Evolutionary conservation across 2,888 invertebrate genomes (phyloP).

Genomic region (Acanthosepion pharaonis): DNA sequence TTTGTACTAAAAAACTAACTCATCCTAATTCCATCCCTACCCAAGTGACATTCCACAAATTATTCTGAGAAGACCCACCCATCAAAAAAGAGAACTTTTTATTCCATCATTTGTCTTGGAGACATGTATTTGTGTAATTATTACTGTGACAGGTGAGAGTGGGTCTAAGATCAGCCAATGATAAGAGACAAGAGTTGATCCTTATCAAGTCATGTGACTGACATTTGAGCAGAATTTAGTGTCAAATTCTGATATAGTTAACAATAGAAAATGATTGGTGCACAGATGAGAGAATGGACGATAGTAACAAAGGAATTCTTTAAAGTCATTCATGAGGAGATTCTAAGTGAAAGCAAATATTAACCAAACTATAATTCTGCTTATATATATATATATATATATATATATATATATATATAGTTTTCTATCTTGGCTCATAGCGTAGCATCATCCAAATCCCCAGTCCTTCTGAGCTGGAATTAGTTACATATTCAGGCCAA

Average conservation of each 20-base stretch:
- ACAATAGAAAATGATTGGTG: background rate
- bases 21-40: too few species aligned
- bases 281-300: background rate
- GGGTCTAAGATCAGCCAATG: background rate
- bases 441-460: too few species aligned
- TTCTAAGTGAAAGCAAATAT: background rate
- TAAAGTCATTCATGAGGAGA: background rate
- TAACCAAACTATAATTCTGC: background rate
- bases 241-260: background rate
- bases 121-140: background rate
- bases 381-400: too few species aligned
- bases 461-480: too few species aligned
- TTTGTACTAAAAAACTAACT: background rate
- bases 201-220: background rate
- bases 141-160: background rate
- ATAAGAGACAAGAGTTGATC: slow-evolving; percentile 13
- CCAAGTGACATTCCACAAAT: background rate
- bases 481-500: too few species aligned
- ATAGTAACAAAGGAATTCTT: background rate
- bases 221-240: background rate
- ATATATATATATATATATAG: too few species aligned
- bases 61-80: background rate
- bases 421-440: too few species aligned
- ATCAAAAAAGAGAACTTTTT: background rate
- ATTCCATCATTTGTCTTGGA: slow-evolving; percentile 18